Evolutionary conservation across 1,140 invertebrate genomes (phyloP).

Genomic region (Atta colombica): DNA sequence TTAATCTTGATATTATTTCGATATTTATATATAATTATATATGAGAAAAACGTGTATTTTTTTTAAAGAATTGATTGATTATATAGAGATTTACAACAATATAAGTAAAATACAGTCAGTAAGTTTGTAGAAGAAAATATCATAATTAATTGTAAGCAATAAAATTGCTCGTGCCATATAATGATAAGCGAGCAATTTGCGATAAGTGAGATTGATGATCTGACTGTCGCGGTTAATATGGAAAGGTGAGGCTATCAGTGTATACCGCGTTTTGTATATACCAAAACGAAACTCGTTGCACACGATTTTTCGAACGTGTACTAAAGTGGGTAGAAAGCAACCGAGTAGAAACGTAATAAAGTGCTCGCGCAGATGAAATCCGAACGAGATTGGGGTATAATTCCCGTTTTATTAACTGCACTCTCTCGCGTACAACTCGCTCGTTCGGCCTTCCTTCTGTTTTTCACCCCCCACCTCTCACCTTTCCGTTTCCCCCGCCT

Average conservation of each 20-base stretch:
- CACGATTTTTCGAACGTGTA: conserved; percentile 32
- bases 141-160: background rate
- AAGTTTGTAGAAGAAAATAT: background rate
- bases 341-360: conserved; percentile 74
- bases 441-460: conserved; percentile 64
- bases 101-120: background rate
- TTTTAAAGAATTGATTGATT: background rate
- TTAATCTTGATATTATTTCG: background rate
- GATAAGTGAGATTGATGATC: background rate
- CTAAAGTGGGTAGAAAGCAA: conserved; percentile 17
- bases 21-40: background rate
- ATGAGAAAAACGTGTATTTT: background rate
- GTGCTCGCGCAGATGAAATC: conserved; percentile 73
- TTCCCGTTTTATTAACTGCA: conserved; percentile 77
- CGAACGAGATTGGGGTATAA: conserved; percentile 76
- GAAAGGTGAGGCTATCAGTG: background rate
- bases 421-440: conserved; percentile 61
- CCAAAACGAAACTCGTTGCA: conserved; percentile 8
- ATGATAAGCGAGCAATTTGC: background rate
- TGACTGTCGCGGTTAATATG: background rate
- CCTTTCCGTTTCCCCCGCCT: background rate
- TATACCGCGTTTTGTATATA: conserved; percentile 14
- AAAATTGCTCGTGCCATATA: background rate
- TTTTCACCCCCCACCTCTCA: conserved; percentile 16
- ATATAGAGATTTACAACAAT: background rate